Conservation (phyloP, 1,140 invertebrate species). For the Hylyphantes graminicola region DNA sequence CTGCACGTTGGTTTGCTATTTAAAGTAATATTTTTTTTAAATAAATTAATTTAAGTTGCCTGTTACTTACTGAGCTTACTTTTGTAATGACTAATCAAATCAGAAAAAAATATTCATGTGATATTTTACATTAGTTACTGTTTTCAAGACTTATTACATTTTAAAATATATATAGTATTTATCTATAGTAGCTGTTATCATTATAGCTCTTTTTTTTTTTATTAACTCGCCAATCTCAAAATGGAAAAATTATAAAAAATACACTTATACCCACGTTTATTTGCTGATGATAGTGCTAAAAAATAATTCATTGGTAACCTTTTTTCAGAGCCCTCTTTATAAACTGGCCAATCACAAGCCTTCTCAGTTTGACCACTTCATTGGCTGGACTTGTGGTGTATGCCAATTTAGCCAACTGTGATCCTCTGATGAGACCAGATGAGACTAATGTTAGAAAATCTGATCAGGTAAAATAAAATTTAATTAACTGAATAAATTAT, state of each 20-base stretch:
- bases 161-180: too few relatives aligned
- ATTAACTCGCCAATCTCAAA: not conserved
- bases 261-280: too few relatives aligned
- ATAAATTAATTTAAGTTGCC: too few relatives aligned
- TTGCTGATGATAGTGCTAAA: slow-evolving; percentile 3
- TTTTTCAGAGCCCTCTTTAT: slow-evolving; percentile 72
- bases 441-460: slow-evolving; percentile 68
- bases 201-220: not conserved
- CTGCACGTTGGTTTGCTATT: too few relatives aligned
- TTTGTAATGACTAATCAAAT: too few relatives aligned
- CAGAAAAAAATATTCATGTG: too few relatives aligned
- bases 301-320: not conserved
- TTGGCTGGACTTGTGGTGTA: slow-evolving; percentile 84
- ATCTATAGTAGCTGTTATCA: not conserved
- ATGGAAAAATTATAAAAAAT: too few relatives aligned
- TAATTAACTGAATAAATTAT: not conserved
- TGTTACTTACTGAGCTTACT: too few relatives aligned
- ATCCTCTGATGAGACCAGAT: slow-evolving; percentile 74
- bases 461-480: slow-evolving; percentile 66
- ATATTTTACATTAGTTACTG: too few relatives aligned
- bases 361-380: slow-evolving; percentile 77
- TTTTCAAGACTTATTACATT: too few relatives aligned
- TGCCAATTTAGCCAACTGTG: slow-evolving; percentile 79
- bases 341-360: slow-evolving; percentile 77
- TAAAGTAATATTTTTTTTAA: too few relatives aligned